Evolutionary conservation across 2,113 vertebrate species (phyloP).

Genomic region (Rousettus leschenaultii): DNA sequence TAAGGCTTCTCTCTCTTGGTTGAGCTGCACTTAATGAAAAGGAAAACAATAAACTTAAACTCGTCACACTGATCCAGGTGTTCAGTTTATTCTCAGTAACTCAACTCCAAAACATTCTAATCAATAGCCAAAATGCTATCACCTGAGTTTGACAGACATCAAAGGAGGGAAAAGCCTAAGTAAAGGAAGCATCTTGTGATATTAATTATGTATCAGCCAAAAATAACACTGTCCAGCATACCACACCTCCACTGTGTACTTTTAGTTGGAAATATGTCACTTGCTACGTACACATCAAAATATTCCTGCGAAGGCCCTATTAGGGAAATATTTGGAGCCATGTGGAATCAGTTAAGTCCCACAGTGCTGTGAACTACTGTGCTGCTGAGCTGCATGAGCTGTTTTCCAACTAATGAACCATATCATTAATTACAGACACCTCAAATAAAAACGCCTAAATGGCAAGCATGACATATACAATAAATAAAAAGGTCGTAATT

Average conservation of each 20-base stretch:
- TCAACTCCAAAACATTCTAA: slow-evolving; percentile 10
- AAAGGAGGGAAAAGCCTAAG: not conserved
- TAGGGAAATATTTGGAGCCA: slow-evolving; percentile 77
- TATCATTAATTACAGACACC: slow-evolving; percentile 85
- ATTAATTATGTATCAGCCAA: slow-evolving; percentile 67
- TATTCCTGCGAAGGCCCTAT: slow-evolving; percentile 71
- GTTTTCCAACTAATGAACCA: slow-evolving; percentile 80
- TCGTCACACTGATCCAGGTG: not conserved
- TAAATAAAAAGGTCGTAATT: slow-evolving; percentile 80
- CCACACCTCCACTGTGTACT: slow-evolving; percentile 41
- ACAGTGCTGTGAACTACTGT: slow-evolving; percentile 78
- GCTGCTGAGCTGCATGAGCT: slow-evolving; percentile 66
- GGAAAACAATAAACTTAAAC: slow-evolving; percentile 18
- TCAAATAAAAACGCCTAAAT: slow-evolving; percentile 79
- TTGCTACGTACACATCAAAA: slow-evolving; percentile 73
- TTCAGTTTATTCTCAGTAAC: slow-evolving; percentile 8
- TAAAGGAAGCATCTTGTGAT: slow-evolving; percentile 61
- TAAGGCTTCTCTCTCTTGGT: not conserved
- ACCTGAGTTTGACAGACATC: not conserved
- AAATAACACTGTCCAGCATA: slow-evolving; percentile 64
- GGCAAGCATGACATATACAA: slow-evolving; percentile 79
- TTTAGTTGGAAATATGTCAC: slow-evolving; percentile 70
- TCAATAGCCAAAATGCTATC: slow-evolving; percentile 10
- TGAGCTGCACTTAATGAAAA: not conserved
- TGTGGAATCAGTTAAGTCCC: slow-evolving; percentile 81